Evolutionary conservation across 2,113 vertebrate genomes (phyloP).

Genomic region (Siniperca knerii): DNA sequence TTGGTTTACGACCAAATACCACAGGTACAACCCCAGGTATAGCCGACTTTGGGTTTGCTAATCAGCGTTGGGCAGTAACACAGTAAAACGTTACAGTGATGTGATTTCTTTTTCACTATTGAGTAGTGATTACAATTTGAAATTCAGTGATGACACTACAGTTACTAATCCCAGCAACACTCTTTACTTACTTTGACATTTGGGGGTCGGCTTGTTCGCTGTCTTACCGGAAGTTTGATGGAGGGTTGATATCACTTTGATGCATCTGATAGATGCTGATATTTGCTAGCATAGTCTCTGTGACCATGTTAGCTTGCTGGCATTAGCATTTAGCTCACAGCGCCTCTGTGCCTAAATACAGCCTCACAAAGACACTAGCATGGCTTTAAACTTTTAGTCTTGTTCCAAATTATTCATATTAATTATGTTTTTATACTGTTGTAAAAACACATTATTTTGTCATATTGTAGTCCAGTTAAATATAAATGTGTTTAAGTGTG

Average conservation of each 20-base stretch:
- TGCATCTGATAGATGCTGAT: no score
- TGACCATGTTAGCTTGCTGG: neutral
- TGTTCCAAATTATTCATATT: neutral
- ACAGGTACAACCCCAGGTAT: no score
- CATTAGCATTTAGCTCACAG: neutral
- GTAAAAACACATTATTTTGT: neutral
- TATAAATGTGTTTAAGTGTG: neutral
- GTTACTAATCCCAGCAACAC: neutral
- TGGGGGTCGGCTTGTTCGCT: neutral
- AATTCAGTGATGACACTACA: neutral
- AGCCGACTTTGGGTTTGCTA: no score
- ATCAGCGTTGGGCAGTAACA: no score
- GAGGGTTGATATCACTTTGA: neutral
- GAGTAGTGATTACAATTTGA: neutral
- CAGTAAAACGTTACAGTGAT: no score
- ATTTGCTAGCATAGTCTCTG: neutral
- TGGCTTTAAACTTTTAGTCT: neutral
- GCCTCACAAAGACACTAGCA: neutral
- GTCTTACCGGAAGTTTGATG: neutral
- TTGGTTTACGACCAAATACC: no score
- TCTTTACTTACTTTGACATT: neutral
- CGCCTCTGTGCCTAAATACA: neutral
- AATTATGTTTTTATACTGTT: neutral
- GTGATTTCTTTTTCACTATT: neutral
- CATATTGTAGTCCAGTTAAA: neutral